Evolutionary conservation across 2,888 invertebrate species (phyloP).

Genomic region (Anoplius nigerrimus): DNA sequence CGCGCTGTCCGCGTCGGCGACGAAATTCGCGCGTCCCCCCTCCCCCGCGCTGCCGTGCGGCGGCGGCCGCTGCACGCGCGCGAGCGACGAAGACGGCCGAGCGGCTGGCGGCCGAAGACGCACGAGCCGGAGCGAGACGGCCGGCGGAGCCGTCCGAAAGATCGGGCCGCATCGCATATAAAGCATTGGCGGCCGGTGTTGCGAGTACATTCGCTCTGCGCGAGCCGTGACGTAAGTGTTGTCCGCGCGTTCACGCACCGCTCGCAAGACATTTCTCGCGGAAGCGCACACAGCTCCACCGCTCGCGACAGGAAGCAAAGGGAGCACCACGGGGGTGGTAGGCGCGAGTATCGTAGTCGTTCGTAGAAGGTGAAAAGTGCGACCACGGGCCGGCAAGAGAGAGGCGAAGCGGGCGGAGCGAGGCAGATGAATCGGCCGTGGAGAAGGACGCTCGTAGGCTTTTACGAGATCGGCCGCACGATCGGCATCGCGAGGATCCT

Average conservation of each 20-base stretch:
- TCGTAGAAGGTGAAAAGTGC: not conserved
- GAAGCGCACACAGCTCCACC: too few relatives aligned
- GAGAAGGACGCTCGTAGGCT: conserved; percentile 54
- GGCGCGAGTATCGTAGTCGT: too few relatives aligned
- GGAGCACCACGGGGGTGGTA: too few relatives aligned
- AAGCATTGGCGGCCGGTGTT: conserved; percentile 55
- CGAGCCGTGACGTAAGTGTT: conserved; percentile 17
- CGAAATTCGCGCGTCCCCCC: too few relatives aligned
- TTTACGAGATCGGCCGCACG: conserved; percentile 60
- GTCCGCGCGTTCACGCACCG: not conserved
- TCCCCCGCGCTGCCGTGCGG: not conserved
- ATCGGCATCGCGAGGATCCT: conserved; percentile 32
- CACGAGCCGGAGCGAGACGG: not conserved
- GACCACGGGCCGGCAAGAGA: not conserved
- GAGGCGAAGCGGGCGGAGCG: not conserved
- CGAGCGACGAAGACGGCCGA: not conserved
- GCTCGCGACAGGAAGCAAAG: too few relatives aligned
- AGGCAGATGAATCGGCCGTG: conserved; percentile 56
- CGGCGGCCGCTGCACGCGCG: not conserved
- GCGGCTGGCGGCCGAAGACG: not conserved
- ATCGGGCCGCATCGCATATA: conserved; percentile 63
- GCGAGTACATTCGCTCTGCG: conserved; percentile 59
- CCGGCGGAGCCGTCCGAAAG: conserved; percentile 45
- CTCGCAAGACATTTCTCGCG: too few relatives aligned
- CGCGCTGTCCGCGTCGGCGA: too few relatives aligned